Base-by-base conservation (phyloP, 2,113 vertebrate species). In the Oreocharis arfaki region DNA sequence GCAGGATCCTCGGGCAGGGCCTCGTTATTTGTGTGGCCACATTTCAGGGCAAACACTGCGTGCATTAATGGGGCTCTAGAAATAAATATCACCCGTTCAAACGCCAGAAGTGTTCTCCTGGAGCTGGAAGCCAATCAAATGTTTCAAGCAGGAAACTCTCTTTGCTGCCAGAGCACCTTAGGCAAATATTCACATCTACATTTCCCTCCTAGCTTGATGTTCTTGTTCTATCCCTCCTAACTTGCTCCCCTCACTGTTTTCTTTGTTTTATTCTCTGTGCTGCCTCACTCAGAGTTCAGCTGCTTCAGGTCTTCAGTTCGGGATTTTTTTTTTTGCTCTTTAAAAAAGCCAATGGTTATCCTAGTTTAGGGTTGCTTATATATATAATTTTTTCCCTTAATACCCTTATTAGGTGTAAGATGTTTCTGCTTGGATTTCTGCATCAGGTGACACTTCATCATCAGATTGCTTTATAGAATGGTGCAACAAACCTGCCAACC, bases 401-500 rank as follows among this genome's bases (percentile, higher is more conserved):
- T 93, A 83, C 39, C 55, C 42, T 89, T 93, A 92, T 90, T 94
- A 96, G 35, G 90, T 96, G 92, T 33, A 94, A 95, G 83, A 70
- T 33, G 44, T 95, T 92, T 95, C 92, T 91, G 70, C 83, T 63
- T 80, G 87, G 90, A 79, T 92, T 96, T 95, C 83, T 95, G 86
- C 81, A 56, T 94, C 95, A 95, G 67, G 67, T 85, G 67, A 96
- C 94, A 96, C 81, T 95, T 95, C 92, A 96, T 94, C 90, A 96
- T 67, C 84, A 64, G 44, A 56, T 82, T 77, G 41, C 77, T 95
- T 92, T 74, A 64, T 63, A 63, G 85, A 96, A 84, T 24, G 37
- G 56, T 80, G 70, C 1, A 8, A 74, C 70, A 80, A 76, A 83
- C 68, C 90, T 80, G 87, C 86, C 89, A 94, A 0, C n/a, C 55